These are phyloP conservation scores for Rachycentron canadum DNA, from an alignment of 2,797 vertebrate species.

Conservation along the genomic window DNA sequence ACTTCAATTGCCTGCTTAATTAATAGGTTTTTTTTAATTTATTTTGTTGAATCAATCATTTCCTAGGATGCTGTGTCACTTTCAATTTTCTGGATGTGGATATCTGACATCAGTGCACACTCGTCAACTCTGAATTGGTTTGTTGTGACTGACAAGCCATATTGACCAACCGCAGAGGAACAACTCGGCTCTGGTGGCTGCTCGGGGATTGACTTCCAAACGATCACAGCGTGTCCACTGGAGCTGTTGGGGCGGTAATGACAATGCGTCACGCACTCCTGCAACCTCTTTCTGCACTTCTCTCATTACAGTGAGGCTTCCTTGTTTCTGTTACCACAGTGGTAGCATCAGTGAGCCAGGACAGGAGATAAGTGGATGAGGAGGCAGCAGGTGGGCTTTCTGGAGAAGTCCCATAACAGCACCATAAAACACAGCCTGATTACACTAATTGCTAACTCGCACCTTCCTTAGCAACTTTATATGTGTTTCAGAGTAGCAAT, in stretches of 20 bases:
- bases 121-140: slow-evolving; percentile 55
- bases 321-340: slow-evolving; percentile 22
- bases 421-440: neutral
- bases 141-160: slow-evolving; percentile 61
- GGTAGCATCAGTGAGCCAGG: slow-evolving; percentile 14
- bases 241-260: slow-evolving; percentile 46
- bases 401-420: slow-evolving; percentile 14
- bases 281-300: slow-evolving; percentile 33
- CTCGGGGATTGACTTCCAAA: slow-evolving; percentile 41
- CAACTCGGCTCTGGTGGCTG: slow-evolving; percentile 24
- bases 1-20: slow-evolving; percentile 14
- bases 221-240: slow-evolving; percentile 39
- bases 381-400: slow-evolving; percentile 11
- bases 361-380: slow-evolving; percentile 33
- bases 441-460: slow-evolving; percentile 16
- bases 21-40: slow-evolving; percentile 38
- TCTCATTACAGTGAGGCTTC: slow-evolving; percentile 47
- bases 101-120: slow-evolving; percentile 32
- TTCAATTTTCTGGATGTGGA: slow-evolving; percentile 49
- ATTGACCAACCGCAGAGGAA: slow-evolving; percentile 55
- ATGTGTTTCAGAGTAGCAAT: neutral
- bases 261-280: slow-evolving; percentile 31
- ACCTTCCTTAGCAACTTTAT: neutral
- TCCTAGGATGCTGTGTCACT: slow-evolving; percentile 50
- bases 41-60: slow-evolving; percentile 44